Conservation (phyloP, 2,888 invertebrate genomes). For the Euzetes globulus region DNA sequence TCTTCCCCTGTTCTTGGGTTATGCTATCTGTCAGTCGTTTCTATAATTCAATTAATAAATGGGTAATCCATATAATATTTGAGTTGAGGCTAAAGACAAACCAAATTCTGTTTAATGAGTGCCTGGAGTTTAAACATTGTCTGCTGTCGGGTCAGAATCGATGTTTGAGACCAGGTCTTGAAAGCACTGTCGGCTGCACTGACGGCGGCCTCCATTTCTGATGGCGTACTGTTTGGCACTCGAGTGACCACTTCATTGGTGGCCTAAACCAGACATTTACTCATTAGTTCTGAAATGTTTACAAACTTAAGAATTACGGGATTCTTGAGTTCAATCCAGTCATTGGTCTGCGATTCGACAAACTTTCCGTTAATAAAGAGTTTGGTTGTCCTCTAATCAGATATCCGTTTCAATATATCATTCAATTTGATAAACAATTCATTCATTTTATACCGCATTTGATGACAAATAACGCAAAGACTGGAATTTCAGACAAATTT, state of each 20-base stretch:
- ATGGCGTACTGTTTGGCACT: constrained; percentile 80
- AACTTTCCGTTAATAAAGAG: constrained; percentile 92
- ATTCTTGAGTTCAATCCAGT: constrained; percentile 92
- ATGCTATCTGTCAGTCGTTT: constrained; percentile 82
- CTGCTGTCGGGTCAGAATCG: constrained; percentile 84
- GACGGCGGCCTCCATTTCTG: constrained; percentile 82
- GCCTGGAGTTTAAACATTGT: constrained; percentile 80
- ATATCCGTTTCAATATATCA: neutral
- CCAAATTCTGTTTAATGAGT: constrained; percentile 75
- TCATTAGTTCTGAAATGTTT: neutral
- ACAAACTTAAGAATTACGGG: constrained; percentile 54
- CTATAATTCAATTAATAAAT: constrained; percentile 45
- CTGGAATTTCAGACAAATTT: neutral
- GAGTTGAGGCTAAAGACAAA: constrained; percentile 41
- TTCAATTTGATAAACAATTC: neutral
- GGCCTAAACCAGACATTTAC: constrained; percentile 50
- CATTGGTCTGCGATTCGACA: constrained; percentile 77
- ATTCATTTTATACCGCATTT: constrained; percentile 5
- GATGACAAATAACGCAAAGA: constrained; percentile 17
- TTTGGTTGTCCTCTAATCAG: constrained; percentile 57
- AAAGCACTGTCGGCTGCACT: constrained; percentile 73
- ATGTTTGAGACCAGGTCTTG: constrained; percentile 78
- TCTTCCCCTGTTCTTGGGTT: constrained; percentile 94
- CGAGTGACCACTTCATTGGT: constrained; percentile 70
- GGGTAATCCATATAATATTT: neutral